Base-by-base conservation (phyloP, 2,113 vertebrate species). In the Istiophorus platypterus region DNA sequence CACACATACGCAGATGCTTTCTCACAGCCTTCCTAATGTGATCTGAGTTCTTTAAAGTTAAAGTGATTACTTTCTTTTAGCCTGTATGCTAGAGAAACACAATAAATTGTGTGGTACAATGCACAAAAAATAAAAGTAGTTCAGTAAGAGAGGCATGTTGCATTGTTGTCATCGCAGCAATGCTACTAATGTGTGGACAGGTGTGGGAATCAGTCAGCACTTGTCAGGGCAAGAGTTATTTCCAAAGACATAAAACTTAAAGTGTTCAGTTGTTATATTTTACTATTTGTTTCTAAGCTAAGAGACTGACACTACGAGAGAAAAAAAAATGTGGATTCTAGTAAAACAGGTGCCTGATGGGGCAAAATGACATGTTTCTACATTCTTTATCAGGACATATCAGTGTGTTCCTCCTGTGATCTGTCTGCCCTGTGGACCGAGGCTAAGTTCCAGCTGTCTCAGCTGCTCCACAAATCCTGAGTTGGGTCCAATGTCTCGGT, bases 391-490 rank as follows among this genome's bases (percentile, higher is more conserved):
- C 62, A 49, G 17, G 27, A 49, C 5, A 17, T 3, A 27, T 66
- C 57, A 20, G 2, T 15, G 9, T 18, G 4, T 4, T 56, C 68
- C 5, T 59, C 39, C 59, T 56, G 39, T 13, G 66, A 45, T 45
- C 51, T 41, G 29, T 64, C 29, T 80, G 57, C 82, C 92, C 56
- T 90, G 88, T 45, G 75, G 18, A 0, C 80, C 84, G 34, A 95
- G 74, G 66, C 85, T 88, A 51, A 92, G 90, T 77, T 96, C 96
- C 88, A 97, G 87, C 72, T 96, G 92, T 72, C 94, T 93, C n/a
- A 97, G 95, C 88, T 97, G 96, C 66, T 88, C 92, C 84, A 97
- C 93, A 93, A 97, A 97, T 27, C 96, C 95, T 0, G 86, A 84
- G 92, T 97, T 97, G 4, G 96, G 96, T 85, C 93, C 96, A 82